Percentiles rank a stretch among this genome's conserved stretches.
These are phyloP conservation scores for Turnix velox DNA, from an alignment of 2,113 vertebrate genomes.

Conservation along the genomic window DNA sequence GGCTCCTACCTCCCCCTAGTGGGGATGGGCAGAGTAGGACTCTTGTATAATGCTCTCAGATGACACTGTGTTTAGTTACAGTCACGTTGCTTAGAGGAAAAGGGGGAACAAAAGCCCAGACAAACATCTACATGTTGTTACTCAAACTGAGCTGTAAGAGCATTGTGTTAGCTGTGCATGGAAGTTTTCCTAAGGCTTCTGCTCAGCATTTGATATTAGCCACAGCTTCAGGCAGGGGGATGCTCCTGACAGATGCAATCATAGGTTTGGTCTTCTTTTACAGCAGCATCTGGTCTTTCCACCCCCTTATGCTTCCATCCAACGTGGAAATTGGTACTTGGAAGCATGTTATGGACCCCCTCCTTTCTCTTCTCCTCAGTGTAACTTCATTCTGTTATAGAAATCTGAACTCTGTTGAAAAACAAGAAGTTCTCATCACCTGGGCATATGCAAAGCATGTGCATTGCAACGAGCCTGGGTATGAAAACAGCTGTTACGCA, in stretches of 20 bases:
- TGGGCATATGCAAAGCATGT: background rate
- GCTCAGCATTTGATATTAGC: background rate
- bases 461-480: background rate
- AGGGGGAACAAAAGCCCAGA: background rate
- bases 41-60: background rate
- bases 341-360: background rate
- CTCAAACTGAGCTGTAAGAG: background rate
- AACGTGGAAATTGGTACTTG: background rate
- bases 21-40: background rate
- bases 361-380: background rate
- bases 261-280: background rate
- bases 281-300: background rate
- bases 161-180: background rate
- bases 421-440: background rate
- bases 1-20: background rate
- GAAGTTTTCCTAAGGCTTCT: background rate
- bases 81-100: background rate
- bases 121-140: background rate
- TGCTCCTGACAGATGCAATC: background rate
- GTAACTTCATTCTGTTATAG: background rate
- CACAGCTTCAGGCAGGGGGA: background rate
- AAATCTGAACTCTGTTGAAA: background rate
- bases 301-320: background rate
- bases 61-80: background rate
- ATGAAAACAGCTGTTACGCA: background rate